phyloP scores from a whole-genome alignment of 2,113 vertebrate genomes.

The Zosterops borbonicus region DNA sequence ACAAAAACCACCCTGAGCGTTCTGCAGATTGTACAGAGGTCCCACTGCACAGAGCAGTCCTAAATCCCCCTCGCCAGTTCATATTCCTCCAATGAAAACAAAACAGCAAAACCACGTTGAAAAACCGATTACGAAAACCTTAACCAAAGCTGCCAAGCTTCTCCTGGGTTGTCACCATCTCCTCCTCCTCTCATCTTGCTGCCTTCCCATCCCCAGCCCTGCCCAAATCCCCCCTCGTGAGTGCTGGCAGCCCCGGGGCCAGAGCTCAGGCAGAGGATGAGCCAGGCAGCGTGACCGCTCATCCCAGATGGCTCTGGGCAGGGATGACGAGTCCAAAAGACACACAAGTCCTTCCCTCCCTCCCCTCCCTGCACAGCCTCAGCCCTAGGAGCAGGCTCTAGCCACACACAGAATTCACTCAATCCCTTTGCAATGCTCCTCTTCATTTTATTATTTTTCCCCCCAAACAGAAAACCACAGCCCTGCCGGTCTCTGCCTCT shows the following conservation, averaged over 20 bases:
- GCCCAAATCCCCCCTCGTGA: background rate
- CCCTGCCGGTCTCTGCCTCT: background rate
- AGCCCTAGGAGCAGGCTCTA: background rate
- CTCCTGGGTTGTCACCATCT: background rate
- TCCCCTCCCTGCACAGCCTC: background rate
- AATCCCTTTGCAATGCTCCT: background rate
- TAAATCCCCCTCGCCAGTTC: background rate
- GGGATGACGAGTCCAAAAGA: background rate
- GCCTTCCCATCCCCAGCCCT: background rate
- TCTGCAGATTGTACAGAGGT: background rate
- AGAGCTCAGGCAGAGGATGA: background rate
- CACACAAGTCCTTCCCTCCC: background rate
- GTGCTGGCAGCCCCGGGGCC: background rate
- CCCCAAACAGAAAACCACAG: background rate
- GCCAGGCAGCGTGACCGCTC: background rate
- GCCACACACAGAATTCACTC: background rate
- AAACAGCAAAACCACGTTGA: fast-evolving
- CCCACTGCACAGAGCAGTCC: background rate
- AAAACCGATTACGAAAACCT: background rate
- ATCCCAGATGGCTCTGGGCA: background rate
- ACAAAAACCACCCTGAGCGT: background rate
- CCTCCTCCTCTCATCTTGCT: background rate
- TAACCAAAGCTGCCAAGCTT: background rate
- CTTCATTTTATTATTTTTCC: background rate
- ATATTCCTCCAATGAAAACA: background rate